Evolutionary conservation across 2,888 invertebrate species (phyloP), one percentile per base, ranked within the genome.

Genomic region (Aspidapion aeneum): DNA sequence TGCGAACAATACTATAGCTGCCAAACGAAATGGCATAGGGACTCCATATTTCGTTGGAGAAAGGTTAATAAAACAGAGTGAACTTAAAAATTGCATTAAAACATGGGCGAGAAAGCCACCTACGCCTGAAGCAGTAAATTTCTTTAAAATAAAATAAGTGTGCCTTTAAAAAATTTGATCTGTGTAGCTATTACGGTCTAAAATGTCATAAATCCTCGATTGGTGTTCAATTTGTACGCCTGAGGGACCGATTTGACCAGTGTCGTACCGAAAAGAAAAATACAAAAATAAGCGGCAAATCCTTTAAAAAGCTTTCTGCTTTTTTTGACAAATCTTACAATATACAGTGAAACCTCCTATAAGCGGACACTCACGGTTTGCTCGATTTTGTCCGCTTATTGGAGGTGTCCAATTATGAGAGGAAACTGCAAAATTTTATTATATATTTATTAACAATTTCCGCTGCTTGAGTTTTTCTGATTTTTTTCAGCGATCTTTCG

Each of bases 181-280:
- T 71, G 70, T 74, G 70, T 74, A 70, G n/a, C 75, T 74, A 76
- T 76, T 76, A 75, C 73, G 66, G 74, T 70, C 76, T 77, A 78
- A 78, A 78, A 76, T 74, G 75, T 78, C 76, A 79, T 79, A 79
- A 79, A 79, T 79, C 71, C 74, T 71, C 76, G 74, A 78, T 78
- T 75, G 75, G 75, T 71, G 77, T 75, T 74, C 77, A 74, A 77
- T 76, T 69, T 68, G 71, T 72, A 67, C 73, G 73, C 73, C 66
- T 72, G 21, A 74, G 75, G 74, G 74, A 72, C 74, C 69, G 71
- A 70, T 64, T 68, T 35, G 12, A 7, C 35, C 67, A 58, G 48
- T 49, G 58, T 35, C 58, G 49, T 58, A 58, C 16, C n/a, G n/a
- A n/a, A n/a, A n/a, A n/a, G n/a, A n/a, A n/a, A n/a, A n/a, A n/a